Evolutionary conservation across 2,797 vertebrate genomes (phyloP).

Genomic region (Phrynocephalus guinanensis): DNA sequence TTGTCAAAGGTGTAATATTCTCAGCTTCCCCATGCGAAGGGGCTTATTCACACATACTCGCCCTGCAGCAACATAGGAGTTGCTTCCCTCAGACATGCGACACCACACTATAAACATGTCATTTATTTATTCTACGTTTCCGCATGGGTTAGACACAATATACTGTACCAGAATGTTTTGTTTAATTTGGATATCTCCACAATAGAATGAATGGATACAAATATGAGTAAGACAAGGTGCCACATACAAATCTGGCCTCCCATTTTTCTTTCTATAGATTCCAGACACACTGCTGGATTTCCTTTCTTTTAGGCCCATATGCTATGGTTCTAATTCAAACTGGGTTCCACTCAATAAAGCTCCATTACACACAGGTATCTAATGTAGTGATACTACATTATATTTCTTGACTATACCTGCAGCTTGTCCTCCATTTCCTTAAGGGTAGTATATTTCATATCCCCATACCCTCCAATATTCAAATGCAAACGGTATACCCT

Average conservation of each 20-base stretch:
- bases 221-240: neutral
- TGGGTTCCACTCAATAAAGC: neutral
- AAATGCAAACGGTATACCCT: no score
- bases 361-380: neutral
- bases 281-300: neutral
- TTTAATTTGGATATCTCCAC: neutral
- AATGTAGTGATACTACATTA: neutral
- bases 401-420: neutral
- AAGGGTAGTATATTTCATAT: neutral
- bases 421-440: neutral
- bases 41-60: neutral
- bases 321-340: neutral
- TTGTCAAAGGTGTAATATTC: neutral
- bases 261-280: neutral
- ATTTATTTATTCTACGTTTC: neutral
- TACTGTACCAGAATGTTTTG: neutral
- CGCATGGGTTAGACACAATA: neutral
- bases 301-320: no score
- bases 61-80: no score
- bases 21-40: neutral
- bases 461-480: neutral
- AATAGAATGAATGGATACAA: constrained; percentile 1
- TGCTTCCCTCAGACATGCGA: no score
- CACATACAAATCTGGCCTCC: neutral
- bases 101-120: no score